A percentile compares a stretch with the other conserved stretches of the same genome.
Evolutionary conservation across 2,113 vertebrate species (phyloP).

Genomic region (Coryphaenoides rupestris): DNA sequence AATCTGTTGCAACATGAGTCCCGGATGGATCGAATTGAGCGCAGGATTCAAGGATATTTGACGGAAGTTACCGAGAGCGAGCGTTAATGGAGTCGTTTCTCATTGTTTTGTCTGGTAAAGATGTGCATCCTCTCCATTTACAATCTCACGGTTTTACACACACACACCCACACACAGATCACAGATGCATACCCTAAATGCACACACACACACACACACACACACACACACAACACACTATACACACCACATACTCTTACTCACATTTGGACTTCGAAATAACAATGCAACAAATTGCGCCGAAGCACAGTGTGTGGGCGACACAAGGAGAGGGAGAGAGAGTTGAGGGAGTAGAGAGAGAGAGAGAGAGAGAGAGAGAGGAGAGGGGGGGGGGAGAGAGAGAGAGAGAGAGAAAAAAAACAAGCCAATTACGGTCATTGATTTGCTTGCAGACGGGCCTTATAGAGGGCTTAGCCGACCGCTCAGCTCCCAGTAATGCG

Average conservation of each 20-base stretch:
- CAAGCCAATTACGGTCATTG: constrained; percentile 2
- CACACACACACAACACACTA: not conserved
- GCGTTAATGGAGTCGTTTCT: too few species aligned
- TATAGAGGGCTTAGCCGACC: not conserved
- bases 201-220: not conserved
- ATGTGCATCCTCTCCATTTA: too few species aligned
- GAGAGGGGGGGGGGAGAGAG: too few species aligned
- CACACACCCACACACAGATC: too few species aligned
- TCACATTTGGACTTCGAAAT: not conserved
- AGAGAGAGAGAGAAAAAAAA: not conserved
- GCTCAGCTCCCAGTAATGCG: not conserved
- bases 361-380: not conserved
- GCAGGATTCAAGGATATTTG: too few species aligned
- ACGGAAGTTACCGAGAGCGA: too few species aligned
- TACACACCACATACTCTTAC: not conserved
- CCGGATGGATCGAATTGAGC: too few species aligned
- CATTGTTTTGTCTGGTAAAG: too few species aligned
- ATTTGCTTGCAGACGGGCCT: constrained; percentile 1
- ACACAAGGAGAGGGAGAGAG: not conserved
- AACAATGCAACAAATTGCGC: not conserved
- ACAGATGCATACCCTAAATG: not conserved
- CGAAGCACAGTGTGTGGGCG: not conserved
- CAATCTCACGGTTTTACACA: too few species aligned
- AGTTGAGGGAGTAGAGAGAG: not conserved
- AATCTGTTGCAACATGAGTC: too few species aligned